Base-by-base conservation (phyloP, 2,797 vertebrate species). In the Lophius americanus region DNA sequence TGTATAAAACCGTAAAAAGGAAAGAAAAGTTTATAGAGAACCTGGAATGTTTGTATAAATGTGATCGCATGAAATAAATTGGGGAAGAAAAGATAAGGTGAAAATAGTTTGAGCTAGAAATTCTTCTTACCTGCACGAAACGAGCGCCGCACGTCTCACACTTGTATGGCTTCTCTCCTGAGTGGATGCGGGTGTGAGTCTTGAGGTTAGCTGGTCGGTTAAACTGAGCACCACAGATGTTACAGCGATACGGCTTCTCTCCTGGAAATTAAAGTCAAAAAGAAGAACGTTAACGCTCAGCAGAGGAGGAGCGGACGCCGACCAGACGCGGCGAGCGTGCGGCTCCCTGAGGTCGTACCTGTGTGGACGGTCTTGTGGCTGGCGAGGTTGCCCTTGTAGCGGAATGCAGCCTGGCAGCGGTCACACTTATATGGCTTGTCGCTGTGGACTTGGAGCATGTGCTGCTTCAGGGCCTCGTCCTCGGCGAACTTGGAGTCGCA, bases 351-450 rank as follows among this genome's bases (percentile, higher is more conserved):
- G 0, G 13, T 7, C 2, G 3, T 73, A 98, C 97, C 97, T 82
- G 98, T 98, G 84, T 99, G 98, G 78, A 99, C 98, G 0, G 97
- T 99, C 94, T 98, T 98, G 92, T 99, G 98, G 92, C 98, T 99
- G 89, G 98, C 97, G 0, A 99, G 96, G 90, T 99, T 99, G 78
- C 98, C 98, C 88, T 99, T 99, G 92, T 99, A 99, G 86, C 98
- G 96, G 90, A 99, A 99, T 60, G 97, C 97, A 41, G 98, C 98
- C 92, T 99, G 97, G 84, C 98, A 99, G 73, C 96, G 96, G 90
- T 99, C 98, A 76, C 98, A 99, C 94, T 98, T 98, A 93, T 99
- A 99, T 85, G 97, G 97, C 89, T 99, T 99, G 93, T 99, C 97
- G 36, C 97, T 99, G 95, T 99, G 97, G 11, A 95, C 95, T 87